phyloP scores from a whole-genome alignment of 1,140 invertebrate genomes.

The Ceratina calcarata region DNA sequence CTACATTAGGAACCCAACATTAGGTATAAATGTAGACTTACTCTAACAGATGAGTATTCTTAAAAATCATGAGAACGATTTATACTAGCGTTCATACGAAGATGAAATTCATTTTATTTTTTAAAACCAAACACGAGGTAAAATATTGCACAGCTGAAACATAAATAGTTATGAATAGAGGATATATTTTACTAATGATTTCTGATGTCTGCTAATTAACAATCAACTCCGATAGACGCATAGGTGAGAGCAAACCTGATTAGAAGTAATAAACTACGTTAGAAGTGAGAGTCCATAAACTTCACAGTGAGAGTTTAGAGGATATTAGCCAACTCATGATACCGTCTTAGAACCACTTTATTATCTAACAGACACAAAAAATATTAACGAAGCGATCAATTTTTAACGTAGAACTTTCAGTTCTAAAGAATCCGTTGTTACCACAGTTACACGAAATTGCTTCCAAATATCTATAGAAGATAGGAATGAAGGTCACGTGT shows the following conservation, averaged over 20 bases:
- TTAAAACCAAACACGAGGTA: not conserved
- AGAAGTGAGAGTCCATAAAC: slow-evolving; percentile 13
- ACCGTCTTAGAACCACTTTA: not conserved
- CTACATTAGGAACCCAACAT: too few species aligned
- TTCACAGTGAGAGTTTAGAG: slow-evolving; percentile 9
- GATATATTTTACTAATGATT: not conserved
- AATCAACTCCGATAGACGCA: not conserved
- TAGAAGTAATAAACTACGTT: not conserved
- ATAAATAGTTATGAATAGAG: not conserved
- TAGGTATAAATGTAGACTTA: too few species aligned
- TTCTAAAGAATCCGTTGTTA: not conserved
- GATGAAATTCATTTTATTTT: too few species aligned
- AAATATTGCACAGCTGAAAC: not conserved
- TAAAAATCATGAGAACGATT: too few species aligned
- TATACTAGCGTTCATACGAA: too few species aligned
- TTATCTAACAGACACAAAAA: not conserved
- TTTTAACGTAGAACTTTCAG: too few species aligned
- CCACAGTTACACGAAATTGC: too few species aligned
- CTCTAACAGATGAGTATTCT: too few species aligned
- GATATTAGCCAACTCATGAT: too few species aligned
- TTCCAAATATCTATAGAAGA: not conserved
- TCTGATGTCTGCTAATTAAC: not conserved
- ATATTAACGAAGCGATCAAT: too few species aligned
- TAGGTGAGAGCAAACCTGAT: not conserved
- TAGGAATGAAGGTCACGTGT: not conserved